phyloP scores from a whole-genome alignment of 2,797 vertebrate genomes.

The Gobio occitaniae region DNA sequence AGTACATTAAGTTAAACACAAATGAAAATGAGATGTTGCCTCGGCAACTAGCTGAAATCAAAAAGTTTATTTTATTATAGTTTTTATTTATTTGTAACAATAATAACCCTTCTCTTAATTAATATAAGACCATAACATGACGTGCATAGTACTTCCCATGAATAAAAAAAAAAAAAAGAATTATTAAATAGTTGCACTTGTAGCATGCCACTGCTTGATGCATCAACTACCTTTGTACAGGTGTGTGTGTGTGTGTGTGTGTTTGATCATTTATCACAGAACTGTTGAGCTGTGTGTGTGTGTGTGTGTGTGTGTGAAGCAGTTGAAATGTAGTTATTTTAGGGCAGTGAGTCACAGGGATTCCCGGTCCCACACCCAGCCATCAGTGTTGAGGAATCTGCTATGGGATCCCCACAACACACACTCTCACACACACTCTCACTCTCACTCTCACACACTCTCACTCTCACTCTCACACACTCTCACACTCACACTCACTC shows the following conservation, averaged over 20 bases:
- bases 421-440: background rate
- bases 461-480: background rate
- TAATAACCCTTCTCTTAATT: background rate
- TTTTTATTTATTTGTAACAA: background rate
- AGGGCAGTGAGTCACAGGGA: constrained; percentile 34
- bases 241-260: constrained; percentile 5
- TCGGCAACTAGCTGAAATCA: no score
- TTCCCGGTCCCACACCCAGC: constrained; percentile 42
- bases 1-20: no score
- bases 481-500: background rate
- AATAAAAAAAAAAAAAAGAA: background rate
- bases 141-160: background rate
- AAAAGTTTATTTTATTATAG: no score
- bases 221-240: no score
- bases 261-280: background rate
- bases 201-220: background rate
- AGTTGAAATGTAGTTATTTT: constrained; percentile 31
- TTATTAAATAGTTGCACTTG: background rate
- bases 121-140: no score
- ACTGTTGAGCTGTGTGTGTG: background rate
- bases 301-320: background rate
- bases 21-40: no score
- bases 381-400: constrained; percentile 45
- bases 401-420: constrained; percentile 22
- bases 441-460: no score